Conservation (phyloP, 2,113 vertebrate genomes). For the Vanacampus margaritifer region DNA sequence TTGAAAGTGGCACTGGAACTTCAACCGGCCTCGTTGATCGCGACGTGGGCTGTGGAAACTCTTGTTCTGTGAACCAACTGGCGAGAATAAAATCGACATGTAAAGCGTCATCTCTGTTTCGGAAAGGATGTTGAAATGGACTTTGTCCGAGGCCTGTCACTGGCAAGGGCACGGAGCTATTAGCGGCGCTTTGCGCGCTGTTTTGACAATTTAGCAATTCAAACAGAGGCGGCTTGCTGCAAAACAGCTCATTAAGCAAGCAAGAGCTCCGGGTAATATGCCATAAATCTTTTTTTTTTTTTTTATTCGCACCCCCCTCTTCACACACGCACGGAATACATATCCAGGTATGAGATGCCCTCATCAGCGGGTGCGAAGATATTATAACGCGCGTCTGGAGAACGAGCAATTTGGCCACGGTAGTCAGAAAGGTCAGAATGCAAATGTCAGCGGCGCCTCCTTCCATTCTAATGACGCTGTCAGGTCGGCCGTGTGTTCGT, state of each 20-base stretch:
- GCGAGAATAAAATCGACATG: too few species aligned
- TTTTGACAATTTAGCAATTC: conserved; percentile 74
- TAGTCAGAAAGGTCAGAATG: conserved; percentile 75
- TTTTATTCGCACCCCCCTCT: conserved; percentile 31
- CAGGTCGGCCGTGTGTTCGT: conserved; percentile 70
- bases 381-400: conserved; percentile 43
- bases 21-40: too few species aligned
- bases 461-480: conserved; percentile 74
- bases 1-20: too few species aligned
- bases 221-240: conserved; percentile 66
- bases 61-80: too few species aligned
- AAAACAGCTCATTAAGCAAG: conserved; percentile 72
- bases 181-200: conserved; percentile 62
- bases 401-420: conserved; percentile 49
- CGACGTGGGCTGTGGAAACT: too few species aligned
- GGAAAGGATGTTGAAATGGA: conserved; percentile 38
- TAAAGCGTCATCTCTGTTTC: too few species aligned
- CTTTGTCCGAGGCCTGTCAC: conserved; percentile 50
- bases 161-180: conserved; percentile 72
- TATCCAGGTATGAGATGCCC: conserved; percentile 23
- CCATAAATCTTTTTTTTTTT: conserved; percentile 66
- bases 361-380: conserved; percentile 26
- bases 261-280: conserved; percentile 60
- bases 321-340: conserved; percentile 19
- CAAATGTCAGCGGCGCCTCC: conserved; percentile 64